Evolutionary conservation across 2,113 vertebrate species (phyloP).

Genomic region (Columba janthina): DNA sequence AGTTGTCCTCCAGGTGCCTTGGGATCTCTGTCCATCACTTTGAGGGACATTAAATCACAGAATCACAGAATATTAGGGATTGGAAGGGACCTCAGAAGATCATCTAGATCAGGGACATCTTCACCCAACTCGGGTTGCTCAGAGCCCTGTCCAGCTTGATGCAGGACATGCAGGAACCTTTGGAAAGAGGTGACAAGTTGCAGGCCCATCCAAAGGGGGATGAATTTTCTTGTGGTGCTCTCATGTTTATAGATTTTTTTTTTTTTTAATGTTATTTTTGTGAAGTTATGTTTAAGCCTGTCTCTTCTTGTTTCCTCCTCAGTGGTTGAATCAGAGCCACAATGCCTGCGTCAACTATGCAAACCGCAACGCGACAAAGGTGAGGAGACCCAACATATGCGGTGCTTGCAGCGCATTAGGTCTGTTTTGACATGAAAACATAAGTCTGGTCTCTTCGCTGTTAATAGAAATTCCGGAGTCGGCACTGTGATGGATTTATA

Average conservation of each 20-base stretch:
- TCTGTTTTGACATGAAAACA: neutral
- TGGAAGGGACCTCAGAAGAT: no score
- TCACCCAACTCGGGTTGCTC: no score
- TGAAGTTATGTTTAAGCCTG: neutral
- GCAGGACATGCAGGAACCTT: rapidly evolving
- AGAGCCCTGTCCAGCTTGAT: no score
- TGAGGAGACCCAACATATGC: constrained; percentile 57
- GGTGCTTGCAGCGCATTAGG: neutral
- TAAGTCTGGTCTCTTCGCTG: neutral
- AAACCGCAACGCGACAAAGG: constrained; percentile 95
- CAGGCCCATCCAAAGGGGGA: rapidly evolving
- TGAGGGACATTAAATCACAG: no score
- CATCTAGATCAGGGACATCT: no score
- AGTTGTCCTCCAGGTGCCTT: neutral
- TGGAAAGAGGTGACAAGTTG: neutral
- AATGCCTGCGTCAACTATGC: constrained; percentile 95
- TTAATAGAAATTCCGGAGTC: neutral
- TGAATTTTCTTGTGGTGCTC: rapidly evolving
- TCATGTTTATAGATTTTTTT: rapidly evolving
- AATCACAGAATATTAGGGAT: no score
- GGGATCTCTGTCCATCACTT: neutral
- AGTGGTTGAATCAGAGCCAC: constrained; percentile 98
- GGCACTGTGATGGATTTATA: neutral
- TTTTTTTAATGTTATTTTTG: neutral
- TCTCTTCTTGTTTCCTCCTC: constrained; percentile 5